Evolutionary conservation across 1,140 invertebrate genomes (phyloP), one percentile per base, ranked within the genome.

Genomic region (Phocides pigmalion): DNA sequence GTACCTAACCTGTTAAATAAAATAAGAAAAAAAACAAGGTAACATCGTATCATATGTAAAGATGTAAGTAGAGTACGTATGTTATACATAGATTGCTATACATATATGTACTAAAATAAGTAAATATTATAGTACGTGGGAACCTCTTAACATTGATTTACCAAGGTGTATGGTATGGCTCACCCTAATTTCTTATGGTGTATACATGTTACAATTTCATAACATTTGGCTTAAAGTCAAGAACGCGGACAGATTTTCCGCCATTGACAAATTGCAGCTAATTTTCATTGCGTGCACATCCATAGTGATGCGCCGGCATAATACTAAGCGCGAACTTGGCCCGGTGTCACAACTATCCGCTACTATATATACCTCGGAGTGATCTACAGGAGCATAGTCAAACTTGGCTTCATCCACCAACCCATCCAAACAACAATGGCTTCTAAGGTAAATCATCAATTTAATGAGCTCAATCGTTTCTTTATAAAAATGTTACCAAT

Each of bases 211-310:
- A 50, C 17, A 70, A 78, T 84, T 85, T 87, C 82, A 80, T 83
- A 88, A 89, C 63, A 76, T 58, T 88, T 84, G 85, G 82, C 78
- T 68, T 63, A 84, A 85, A 82, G 72, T 87, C 85, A 88, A 90
- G 79, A 81, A 81, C 80, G 68, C 74, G 70, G 74, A 73, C 70
- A 70, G 78, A 82, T 87, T 86, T 84, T 86, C 82, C 81, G 76
- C 79, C 81, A 81, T 83, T 90, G 79, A 83, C 84, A 86, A 87
- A 87, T 77, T 86, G 76, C 73, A 74, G 66, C 87, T 90, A 83
- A 90, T 90, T 89, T 85, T 58, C 73, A 86, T 88, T 87, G 74
- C 85, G 73, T 68, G 74, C 87, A 87, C 85, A 88, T 84, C 74
- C 75, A 61, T 75, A 81, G 68, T 79, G 82, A 82, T 79, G 80